Evolutionary conservation across 2,888 invertebrate genomes (phyloP), one percentile per base, ranked within the genome.

Genomic region (Drosophila heteroneura): DNA sequence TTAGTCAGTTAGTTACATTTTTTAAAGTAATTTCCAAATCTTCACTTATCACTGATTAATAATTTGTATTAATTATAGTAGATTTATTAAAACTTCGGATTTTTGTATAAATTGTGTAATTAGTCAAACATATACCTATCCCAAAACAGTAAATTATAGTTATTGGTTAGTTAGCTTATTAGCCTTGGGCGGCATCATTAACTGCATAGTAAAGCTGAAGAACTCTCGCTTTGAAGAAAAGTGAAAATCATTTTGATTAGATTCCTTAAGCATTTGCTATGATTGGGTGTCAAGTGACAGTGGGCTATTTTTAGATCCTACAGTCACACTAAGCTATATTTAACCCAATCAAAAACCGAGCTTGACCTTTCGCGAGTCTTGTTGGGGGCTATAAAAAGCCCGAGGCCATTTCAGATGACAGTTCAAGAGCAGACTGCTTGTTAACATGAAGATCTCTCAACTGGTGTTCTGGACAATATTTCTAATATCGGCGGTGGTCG

Each of bases 281-380:
- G 66, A 68, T 81, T 63, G 9, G 4, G 35, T 22, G 35, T 37
- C 52, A 39, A 19, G 41, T 53, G 26, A 60, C 41, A 57, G 60
- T 19, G 32, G 10, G 2, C 59, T 83, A 84, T 83, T 83, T 85
- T 70, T 76, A 81, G 81, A 49, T 10, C 22, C 28, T 30, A 39
- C 37, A 47, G 49, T 56, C 54, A 51, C 57, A 76, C 73, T 51
- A 62, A 69, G 70, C 70, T 85, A 79, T 81, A 82, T 85, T 79
- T 81, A 79, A 67, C 28, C 57, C 71, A 82, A 81, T 84, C 73
- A 71, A 66, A 66, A 44, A 28, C 14, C 12, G 19, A 28, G 33
- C 39, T 22, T 77, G 59, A 52, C 30, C 52, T 39, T 26, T 66
- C 47, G 12, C 32, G 19, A 39, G 61, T 41, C 54, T 57, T 56